Evolutionary conservation across 2,113 vertebrate genomes (phyloP).

Genomic region (Catharus bicknelli): DNA sequence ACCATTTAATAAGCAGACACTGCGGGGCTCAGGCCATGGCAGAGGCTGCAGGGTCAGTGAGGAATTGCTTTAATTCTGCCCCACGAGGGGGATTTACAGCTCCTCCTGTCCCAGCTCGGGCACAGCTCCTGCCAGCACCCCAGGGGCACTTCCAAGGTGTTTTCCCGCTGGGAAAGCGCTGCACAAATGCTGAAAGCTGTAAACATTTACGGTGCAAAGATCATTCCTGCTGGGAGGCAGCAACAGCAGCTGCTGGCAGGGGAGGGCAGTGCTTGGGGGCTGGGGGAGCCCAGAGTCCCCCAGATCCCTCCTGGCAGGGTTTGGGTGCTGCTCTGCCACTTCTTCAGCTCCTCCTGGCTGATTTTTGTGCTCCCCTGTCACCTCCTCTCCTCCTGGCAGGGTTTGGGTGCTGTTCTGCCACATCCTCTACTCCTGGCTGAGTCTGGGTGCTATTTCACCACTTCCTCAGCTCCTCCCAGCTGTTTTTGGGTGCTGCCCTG

Average conservation of each 20-base stretch:
- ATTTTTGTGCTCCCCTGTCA: not conserved
- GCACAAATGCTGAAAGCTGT: rapidly evolving
- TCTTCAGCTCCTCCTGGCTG: not conserved
- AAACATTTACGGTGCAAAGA: not conserved
- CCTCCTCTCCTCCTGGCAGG: not conserved
- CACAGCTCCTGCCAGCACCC: rapidly evolving
- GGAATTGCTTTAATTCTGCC: not conserved
- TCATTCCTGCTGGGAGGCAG: not conserved
- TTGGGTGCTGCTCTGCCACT: too few species aligned
- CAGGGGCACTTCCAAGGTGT: not conserved
- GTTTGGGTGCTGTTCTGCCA: not conserved
- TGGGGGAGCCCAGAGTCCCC: not conserved
- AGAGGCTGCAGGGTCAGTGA: not conserved
- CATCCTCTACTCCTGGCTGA: not conserved
- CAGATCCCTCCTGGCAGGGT: too few species aligned
- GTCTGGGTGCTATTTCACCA: not conserved
- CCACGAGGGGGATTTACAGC: rapidly evolving
- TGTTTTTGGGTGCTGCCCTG: too few species aligned
- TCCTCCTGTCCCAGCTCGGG: not conserved
- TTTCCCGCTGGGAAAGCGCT: not conserved
- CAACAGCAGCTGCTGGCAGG: rapidly evolving
- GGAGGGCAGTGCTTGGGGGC: not conserved
- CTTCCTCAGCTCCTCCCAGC: too few species aligned
- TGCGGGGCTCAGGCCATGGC: not conserved
- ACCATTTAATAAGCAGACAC: not conserved